A percentile compares a stretch with the other conserved stretches of the same genome.
phyloP scores from a whole-genome alignment of 92 coral and sea anemone genomes.

The Epizoanthus ramosus region DNA sequence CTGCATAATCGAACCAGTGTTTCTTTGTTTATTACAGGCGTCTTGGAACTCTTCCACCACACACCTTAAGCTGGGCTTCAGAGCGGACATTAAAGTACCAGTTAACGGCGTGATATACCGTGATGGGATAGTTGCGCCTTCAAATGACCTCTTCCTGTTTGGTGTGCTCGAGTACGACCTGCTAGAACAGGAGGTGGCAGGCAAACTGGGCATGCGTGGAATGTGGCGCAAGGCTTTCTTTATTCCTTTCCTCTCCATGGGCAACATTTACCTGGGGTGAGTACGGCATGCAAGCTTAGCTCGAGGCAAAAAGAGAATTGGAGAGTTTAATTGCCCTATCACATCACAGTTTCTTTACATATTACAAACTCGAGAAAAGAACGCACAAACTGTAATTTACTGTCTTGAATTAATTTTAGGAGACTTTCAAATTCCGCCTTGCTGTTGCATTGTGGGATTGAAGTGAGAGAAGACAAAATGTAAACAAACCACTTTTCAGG shows the following conservation, averaged over 20 bases:
- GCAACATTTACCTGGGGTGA: conserved; percentile 89
- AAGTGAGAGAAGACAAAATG: no score
- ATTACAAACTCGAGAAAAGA: no score
- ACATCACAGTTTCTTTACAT: no score
- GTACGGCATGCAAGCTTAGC: neutral
- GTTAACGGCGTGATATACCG: conserved; percentile 89
- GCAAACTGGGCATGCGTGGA: conserved; percentile 88
- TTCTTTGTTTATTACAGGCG: conserved; percentile 59
- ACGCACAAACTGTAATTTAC: no score
- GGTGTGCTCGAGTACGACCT: conserved; percentile 87
- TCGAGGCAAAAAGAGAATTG: no score
- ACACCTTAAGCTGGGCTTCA: conserved; percentile 80
- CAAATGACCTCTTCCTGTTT: conserved; percentile 79
- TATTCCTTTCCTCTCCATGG: conserved; percentile 81
- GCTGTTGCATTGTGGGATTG: no score
- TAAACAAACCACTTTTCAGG: no score
- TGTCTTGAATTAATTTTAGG: no score
- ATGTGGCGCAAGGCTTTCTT: conserved; percentile 90
- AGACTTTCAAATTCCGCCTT: no score
- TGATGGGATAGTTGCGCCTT: conserved; percentile 87
- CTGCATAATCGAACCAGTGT: neutral
- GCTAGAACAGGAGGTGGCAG: conserved; percentile 60
- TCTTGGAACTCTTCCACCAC: conserved; percentile 78
- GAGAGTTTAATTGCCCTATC: no score
- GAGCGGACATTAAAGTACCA: conserved; percentile 89